A percentile compares a stretch with the other conserved stretches of the same genome.
phyloP scores from a whole-genome alignment of 35 echinoderm and acorn worm genomes.

The Holothuria glaberrima region DNA sequence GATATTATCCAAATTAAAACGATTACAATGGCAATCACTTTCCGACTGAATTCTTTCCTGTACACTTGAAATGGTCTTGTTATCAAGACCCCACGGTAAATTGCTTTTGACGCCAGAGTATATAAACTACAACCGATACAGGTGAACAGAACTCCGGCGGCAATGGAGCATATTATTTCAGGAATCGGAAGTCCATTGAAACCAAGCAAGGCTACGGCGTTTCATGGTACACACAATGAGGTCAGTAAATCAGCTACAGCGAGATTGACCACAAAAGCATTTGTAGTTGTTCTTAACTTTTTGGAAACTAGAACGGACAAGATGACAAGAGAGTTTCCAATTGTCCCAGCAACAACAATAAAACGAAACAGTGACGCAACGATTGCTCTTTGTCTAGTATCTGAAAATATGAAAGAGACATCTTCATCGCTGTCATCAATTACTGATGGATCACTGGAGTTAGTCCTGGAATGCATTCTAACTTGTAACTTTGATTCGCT shows the following conservation, averaged over 20 bases:
- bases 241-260: conserved; percentile 64
- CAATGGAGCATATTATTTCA: conserved; percentile 54
- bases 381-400: conserved; percentile 31
- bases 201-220: conserved; percentile 49
- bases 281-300: conserved; percentile 74
- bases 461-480: too few species aligned
- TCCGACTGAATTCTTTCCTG: neutral
- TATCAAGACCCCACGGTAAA: conserved; percentile 58
- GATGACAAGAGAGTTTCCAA: conserved; percentile 67
- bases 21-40: conserved; percentile 45
- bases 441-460: neutral
- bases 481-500: too few species aligned
- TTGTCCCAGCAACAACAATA: conserved; percentile 31
- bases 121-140: conserved; percentile 69
- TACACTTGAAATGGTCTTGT: conserved; percentile 26
- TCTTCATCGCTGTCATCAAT: neutral
- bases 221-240: conserved; percentile 49
- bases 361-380: conserved; percentile 43
- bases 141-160: conserved; percentile 57
- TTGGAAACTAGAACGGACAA: conserved; percentile 61
- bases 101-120: conserved; percentile 65
- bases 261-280: conserved; percentile 77
- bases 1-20: conserved; percentile 66
- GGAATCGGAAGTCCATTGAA: conserved; percentile 55
- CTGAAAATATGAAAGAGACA: conserved; percentile 2